Percentiles rank a stretch among this genome's conserved stretches.
These are phyloP conservation scores for Tipula unca DNA, from an alignment of 2,888 invertebrate species.

Conservation along the genomic window DNA sequence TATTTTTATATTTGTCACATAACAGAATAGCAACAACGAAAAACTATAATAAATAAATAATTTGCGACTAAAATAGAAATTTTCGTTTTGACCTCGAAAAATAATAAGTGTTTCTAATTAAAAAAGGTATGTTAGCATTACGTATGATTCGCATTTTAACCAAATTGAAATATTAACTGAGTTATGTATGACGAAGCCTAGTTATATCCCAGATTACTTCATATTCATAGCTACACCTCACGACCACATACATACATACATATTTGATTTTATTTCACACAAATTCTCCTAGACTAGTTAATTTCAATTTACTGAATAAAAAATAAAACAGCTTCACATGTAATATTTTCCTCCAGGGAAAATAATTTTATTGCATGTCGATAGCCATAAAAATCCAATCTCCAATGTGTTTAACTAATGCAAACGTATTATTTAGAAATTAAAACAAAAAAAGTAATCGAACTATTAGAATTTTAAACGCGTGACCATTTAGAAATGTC, in stretches of 20 bases:
- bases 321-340: background rate
- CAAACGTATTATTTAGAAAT: background rate
- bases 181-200: background rate
- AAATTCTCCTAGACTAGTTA: background rate
- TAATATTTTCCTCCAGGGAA: background rate
- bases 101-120: background rate
- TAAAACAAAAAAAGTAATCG: background rate
- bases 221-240: too few species aligned
- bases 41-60: background rate
- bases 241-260: background rate
- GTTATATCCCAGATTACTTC: background rate
- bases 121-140: background rate
- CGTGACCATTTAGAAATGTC: background rate
- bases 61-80: background rate
- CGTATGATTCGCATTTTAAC: background rate
- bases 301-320: background rate
- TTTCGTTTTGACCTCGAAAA: background rate
- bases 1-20: background rate
- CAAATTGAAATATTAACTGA: background rate
- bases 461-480: background rate
- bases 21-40: background rate
- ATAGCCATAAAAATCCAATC: conserved; percentile 8
- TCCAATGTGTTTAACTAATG: background rate
- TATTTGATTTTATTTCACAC: background rate
- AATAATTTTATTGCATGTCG: conserved; percentile 8